A percentile compares a stretch with the other conserved stretches of the same genome.
Conservation (phyloP, 1,140 invertebrate genomes). For the Diabrotica undecimpunctata region DNA sequence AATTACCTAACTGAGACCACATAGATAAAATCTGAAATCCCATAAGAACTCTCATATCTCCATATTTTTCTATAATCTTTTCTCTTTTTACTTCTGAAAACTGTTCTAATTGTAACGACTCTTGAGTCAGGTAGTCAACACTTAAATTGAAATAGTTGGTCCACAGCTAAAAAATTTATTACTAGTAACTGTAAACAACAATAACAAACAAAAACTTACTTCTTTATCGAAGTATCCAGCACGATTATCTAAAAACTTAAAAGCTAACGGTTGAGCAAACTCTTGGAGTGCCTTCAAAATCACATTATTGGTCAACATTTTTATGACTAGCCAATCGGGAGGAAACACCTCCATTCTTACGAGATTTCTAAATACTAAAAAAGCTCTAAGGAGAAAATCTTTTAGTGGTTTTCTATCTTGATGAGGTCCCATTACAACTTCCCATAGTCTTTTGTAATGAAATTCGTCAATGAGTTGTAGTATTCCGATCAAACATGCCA, state of each 20-base stretch:
- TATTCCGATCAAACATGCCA: conserved; percentile 79
- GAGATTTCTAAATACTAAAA: conserved; percentile 83
- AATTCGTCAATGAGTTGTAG: conserved; percentile 81
- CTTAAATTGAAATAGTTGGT: conserved; percentile 85
- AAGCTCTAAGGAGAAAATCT: conserved; percentile 85
- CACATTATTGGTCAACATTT: conserved; percentile 86
- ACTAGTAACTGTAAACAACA: no score
- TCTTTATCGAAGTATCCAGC: conserved; percentile 63
- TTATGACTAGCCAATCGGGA: conserved; percentile 89
- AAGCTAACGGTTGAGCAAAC: conserved; percentile 79
- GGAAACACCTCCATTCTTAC: conserved; percentile 83
- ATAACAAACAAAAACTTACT: conserved; percentile 43
- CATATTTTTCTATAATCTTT: conserved; percentile 76
- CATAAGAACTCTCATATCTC: conserved; percentile 89
- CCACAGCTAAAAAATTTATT: conserved; percentile 65
- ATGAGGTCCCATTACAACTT: conserved; percentile 62
- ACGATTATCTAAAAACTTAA: conserved; percentile 71
- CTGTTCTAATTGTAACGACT: conserved; percentile 79
- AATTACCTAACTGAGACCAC: conserved; percentile 83
- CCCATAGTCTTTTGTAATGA: conserved; percentile 86
- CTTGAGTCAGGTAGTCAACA: conserved; percentile 84
- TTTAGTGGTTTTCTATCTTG: conserved; percentile 69
- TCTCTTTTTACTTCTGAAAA: conserved; percentile 76
- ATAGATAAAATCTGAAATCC: conserved; percentile 91
- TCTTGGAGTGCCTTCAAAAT: conserved; percentile 82